Evolutionary conservation across 2,888 invertebrate species (phyloP).

Genomic region (Macrophya alboannulata): DNA sequence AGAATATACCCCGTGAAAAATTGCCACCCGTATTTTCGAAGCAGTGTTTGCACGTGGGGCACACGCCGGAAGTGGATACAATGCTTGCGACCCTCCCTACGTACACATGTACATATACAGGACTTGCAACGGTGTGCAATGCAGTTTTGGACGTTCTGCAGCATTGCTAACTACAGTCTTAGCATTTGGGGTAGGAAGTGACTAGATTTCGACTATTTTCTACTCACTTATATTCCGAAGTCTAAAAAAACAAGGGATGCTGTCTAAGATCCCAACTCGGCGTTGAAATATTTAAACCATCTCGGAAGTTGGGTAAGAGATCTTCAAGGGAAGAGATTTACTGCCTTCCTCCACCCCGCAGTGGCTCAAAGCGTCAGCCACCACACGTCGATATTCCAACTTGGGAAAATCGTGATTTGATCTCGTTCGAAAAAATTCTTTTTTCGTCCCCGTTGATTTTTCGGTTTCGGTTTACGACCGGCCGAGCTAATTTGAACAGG

Average conservation of each 20-base stretch:
- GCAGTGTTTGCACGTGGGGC: conserved; percentile 41
- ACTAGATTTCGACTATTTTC: background rate
- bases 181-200: conserved; percentile 6
- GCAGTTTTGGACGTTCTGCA: conserved; percentile 1
- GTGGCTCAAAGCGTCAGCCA: background rate
- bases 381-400: conserved; percentile 1
- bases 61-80: conserved; percentile 50
- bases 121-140: background rate
- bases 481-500: conserved; percentile 17
- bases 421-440: background rate
- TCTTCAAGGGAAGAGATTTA: conserved; percentile 8
- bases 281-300: conserved; percentile 49
- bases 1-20: conserved; percentile 18
- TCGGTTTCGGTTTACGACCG: conserved; percentile 13
- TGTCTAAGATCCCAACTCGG: conserved; percentile 3
- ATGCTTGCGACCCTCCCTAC: conserved; percentile 28
- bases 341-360: background rate
- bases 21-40: conserved; percentile 33
- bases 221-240: background rate
- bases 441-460: background rate
- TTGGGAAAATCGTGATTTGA: background rate
- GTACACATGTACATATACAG: background rate
- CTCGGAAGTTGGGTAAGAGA: background rate
- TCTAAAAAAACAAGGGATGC: conserved; percentile 48
- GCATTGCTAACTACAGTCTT: conserved; percentile 9